Conservation (phyloP, 2,797 vertebrate genomes). For the Masticophis lateralis region DNA sequence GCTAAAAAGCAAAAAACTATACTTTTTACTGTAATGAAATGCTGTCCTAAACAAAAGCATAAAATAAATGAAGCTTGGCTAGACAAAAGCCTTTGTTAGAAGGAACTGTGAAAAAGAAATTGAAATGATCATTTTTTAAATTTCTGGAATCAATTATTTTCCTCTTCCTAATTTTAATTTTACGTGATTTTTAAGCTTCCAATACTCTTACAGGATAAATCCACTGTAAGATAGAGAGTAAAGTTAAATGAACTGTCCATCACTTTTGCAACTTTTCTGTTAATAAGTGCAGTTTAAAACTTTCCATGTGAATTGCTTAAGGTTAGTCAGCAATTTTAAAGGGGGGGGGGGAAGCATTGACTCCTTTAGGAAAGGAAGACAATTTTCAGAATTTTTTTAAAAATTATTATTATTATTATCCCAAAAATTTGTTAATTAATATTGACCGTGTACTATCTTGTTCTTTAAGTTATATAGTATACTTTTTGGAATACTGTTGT, state of each 20-base stretch:
- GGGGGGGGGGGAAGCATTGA: background rate
- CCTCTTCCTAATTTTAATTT: background rate
- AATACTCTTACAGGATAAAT: background rate
- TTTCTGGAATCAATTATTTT: background rate
- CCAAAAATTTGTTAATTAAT: background rate
- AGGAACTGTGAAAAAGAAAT: background rate
- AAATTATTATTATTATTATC: no score
- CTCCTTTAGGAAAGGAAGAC: background rate
- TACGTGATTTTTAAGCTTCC: background rate
- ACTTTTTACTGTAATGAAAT: constrained; percentile 73
- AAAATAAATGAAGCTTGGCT: constrained; percentile 57
- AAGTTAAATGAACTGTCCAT: background rate
- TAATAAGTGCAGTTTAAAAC: background rate
- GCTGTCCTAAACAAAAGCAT: constrained; percentile 66
- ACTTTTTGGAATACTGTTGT: background rate
- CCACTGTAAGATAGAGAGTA: background rate
- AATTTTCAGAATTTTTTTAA: background rate
- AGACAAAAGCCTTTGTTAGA: background rate
- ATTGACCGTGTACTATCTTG: background rate
- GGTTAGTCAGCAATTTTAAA: background rate
- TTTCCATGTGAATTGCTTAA: background rate
- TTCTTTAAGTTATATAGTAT: background rate
- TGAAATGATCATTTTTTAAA: background rate
- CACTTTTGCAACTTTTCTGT: background rate
- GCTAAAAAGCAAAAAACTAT: constrained; percentile 67